These are phyloP conservation scores for Diaperis boleti DNA, from an alignment of 2,888 invertebrate genomes.

Conservation along the genomic window DNA sequence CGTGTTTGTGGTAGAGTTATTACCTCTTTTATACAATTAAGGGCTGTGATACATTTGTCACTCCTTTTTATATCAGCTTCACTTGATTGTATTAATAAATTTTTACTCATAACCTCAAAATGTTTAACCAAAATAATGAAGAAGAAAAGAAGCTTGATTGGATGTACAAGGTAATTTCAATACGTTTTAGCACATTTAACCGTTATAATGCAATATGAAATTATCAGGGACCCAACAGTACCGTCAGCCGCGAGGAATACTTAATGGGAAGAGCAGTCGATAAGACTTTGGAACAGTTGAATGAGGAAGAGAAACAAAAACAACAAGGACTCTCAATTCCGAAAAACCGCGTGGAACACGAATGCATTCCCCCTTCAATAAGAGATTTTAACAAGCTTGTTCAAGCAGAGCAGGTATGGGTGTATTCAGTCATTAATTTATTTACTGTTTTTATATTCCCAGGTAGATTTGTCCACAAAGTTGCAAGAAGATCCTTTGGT, in stretches of 20 bases:
- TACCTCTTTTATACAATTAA: too few relatives aligned
- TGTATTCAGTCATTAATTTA: too few relatives aligned
- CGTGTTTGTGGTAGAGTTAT: too few relatives aligned
- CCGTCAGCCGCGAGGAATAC: constrained; percentile 88
- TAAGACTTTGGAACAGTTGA: constrained; percentile 79
- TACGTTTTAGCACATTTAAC: background rate
- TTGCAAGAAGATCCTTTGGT: constrained; percentile 94
- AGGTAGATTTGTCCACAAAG: constrained; percentile 90
- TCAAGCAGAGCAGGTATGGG: constrained; percentile 60
- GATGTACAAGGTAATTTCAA: constrained; percentile 82
- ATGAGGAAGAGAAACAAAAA: constrained; percentile 70
- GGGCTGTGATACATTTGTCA: too few relatives aligned
- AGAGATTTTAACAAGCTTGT: constrained; percentile 66
- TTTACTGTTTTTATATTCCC: too few relatives aligned
- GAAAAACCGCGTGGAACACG: constrained; percentile 79
- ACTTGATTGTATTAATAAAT: too few relatives aligned
- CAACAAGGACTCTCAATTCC: constrained; percentile 63
- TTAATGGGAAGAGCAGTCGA: constrained; percentile 86
- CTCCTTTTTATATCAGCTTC: too few relatives aligned
- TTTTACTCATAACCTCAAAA: constrained; percentile 29
- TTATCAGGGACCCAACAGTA: constrained; percentile 71
- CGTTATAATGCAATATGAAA: constrained; percentile 2
- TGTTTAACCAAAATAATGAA: constrained; percentile 55
- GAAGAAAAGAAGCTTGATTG: constrained; percentile 80
- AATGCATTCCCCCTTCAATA: constrained; percentile 82